Evolutionary conservation across 2,888 invertebrate species (phyloP).

Genomic region (Diadegma fenestrale): DNA sequence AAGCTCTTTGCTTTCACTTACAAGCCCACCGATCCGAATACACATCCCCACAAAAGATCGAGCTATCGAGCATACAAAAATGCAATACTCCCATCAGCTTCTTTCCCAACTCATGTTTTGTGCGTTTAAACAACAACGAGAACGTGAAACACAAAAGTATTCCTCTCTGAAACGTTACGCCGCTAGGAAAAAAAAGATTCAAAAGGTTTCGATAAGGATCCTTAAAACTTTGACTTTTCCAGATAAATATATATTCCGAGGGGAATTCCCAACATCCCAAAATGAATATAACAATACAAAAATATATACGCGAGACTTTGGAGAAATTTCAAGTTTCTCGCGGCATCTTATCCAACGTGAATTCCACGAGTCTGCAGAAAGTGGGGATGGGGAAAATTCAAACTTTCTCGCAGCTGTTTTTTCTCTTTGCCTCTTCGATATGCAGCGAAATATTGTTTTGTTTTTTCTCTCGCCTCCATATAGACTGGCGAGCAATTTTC

Average conservation of each 20-base stretch:
- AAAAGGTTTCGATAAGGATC: neutral
- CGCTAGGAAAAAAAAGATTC: neutral
- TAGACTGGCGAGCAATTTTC: neutral
- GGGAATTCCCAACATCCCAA: neutral
- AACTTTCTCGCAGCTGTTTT: neutral
- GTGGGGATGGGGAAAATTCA: neutral
- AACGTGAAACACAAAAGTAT: constrained; percentile 1
- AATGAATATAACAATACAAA: neutral
- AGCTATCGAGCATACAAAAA: constrained; percentile 73
- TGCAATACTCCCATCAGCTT: constrained; percentile 69
- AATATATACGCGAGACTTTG: neutral
- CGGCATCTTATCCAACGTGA: neutral
- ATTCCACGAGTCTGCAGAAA: neutral
- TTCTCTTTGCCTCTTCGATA: neutral
- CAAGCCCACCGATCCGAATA: constrained; percentile 46
- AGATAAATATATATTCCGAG: neutral
- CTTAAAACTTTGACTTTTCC: neutral
- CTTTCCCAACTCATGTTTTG: neutral
- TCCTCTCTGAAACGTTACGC: neutral
- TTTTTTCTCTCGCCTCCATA: neutral
- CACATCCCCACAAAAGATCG: constrained; percentile 58
- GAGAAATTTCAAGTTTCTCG: constrained; percentile 1
- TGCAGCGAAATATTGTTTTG: neutral
- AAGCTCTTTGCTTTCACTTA: constrained; percentile 51
- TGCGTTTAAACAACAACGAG: neutral